Conservation (phyloP, 2,113 vertebrate genomes). For the Carollia perspicillata region DNA sequence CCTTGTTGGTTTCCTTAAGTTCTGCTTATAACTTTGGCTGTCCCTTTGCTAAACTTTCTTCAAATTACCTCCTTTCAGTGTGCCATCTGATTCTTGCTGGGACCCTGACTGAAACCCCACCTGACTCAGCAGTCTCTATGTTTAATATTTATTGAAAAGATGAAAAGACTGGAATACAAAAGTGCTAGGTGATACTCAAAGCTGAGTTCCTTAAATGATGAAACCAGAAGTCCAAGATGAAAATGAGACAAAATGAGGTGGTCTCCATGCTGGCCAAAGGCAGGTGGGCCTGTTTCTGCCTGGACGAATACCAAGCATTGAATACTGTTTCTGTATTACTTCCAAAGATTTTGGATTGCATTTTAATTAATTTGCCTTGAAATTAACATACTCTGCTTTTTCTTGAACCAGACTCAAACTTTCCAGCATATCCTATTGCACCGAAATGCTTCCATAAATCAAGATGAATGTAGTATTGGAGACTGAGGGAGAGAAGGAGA, state of each 20-base stretch:
- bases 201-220: neutral
- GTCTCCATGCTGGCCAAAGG: neutral
- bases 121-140: neutral
- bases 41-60: neutral
- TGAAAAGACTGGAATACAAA: neutral
- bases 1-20: neutral
- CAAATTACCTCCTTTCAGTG: neutral
- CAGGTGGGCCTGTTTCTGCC: neutral
- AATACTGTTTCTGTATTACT: conserved; percentile 38
- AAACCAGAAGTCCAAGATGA: neutral
- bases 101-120: neutral
- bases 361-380: conserved; percentile 67
- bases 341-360: conserved; percentile 58
- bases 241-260: neutral
- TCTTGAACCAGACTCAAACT: neutral
- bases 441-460: conserved; percentile 36
- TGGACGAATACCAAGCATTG: neutral
- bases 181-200: neutral
- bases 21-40: neutral
- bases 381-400: conserved; percentile 40
- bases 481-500: neutral
- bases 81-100: neutral
- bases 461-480: neutral
- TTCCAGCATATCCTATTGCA: conserved; percentile 47
- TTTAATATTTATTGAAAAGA: neutral